phyloP scores from a whole-genome alignment of 2,888 invertebrate genomes.

The Schrankia costaestrigalis region DNA sequence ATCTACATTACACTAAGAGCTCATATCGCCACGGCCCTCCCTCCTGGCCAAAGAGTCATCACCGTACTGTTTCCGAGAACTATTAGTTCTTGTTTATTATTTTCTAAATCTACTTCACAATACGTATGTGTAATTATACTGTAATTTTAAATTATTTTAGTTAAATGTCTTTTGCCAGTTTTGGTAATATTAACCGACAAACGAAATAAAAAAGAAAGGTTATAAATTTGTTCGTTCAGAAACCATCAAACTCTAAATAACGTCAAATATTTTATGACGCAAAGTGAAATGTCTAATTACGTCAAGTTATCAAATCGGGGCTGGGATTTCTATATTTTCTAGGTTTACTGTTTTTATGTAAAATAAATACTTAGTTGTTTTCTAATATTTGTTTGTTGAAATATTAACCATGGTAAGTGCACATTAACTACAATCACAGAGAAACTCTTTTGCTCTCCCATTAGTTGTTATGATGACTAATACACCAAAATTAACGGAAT shows the following conservation, averaged over 20 bases:
- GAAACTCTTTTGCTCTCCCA: constrained; percentile 16
- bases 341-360: constrained; percentile 15
- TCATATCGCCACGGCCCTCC: too few relatives aligned
- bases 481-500: constrained; percentile 46
- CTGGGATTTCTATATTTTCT: constrained; percentile 37
- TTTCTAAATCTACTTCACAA: too few relatives aligned
- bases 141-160: too few relatives aligned
- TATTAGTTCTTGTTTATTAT: too few relatives aligned
- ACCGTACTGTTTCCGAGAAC: too few relatives aligned
- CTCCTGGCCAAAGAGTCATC: too few relatives aligned
- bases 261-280: constrained; percentile 11
- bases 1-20: too few relatives aligned
- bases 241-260: not conserved
- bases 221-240: too few relatives aligned
- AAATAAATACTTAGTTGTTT: constrained; percentile 24
- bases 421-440: constrained; percentile 8
- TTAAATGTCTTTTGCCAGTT: too few relatives aligned
- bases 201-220: too few relatives aligned
- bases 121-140: too few relatives aligned
- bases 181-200: too few relatives aligned
- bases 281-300: constrained; percentile 35
- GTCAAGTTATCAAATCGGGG: constrained; percentile 44
- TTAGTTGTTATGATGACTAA: constrained; percentile 76
- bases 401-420: constrained; percentile 48
- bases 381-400: constrained; percentile 21